These are phyloP conservation scores for Leptinotarsa lineolata DNA, from an alignment of 1,140 invertebrate species.

Conservation along the genomic window DNA sequence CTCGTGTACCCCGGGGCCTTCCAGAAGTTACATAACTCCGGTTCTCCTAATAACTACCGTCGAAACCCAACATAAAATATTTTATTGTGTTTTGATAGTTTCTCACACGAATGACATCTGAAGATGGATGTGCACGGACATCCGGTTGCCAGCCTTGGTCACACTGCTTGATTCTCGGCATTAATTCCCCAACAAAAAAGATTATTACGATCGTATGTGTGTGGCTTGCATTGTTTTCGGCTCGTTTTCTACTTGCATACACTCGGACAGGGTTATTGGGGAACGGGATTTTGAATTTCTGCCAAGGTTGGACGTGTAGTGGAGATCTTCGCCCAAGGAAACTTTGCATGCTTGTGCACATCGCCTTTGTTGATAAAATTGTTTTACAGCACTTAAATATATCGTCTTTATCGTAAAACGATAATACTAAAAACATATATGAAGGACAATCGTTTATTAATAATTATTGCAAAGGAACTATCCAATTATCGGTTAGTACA, in stretches of 20 bases:
- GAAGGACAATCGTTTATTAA: too few relatives aligned
- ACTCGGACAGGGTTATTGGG: not conserved
- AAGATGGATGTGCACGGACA: constrained; percentile 52
- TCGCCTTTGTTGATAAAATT: too few relatives aligned
- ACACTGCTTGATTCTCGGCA: constrained; percentile 49
- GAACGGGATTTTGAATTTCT: not conserved
- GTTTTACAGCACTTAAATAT: too few relatives aligned
- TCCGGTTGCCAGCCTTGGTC: constrained; percentile 53
- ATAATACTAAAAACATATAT: too few relatives aligned
- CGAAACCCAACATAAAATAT: constrained; percentile 36
- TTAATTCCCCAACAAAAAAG: constrained; percentile 47
- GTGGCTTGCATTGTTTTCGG: constrained; percentile 16
- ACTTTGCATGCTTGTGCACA: too few relatives aligned
- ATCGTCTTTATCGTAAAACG: too few relatives aligned
- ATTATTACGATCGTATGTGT: constrained; percentile 34
- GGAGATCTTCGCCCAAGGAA: not conserved
- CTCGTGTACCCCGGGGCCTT: not conserved
- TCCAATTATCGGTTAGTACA: too few relatives aligned
- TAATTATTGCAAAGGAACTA: too few relatives aligned
- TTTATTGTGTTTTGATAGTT: constrained; percentile 46
- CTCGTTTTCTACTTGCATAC: constrained; percentile 12
- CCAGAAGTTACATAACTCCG: constrained; percentile 31
- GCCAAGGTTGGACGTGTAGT: not conserved
- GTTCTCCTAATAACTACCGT: constrained; percentile 39
- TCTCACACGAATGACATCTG: constrained; percentile 55